These are phyloP conservation scores for Halcyon smyrnensis DNA, from an alignment of 2,797 vertebrate species.

Conservation along the genomic window DNA sequence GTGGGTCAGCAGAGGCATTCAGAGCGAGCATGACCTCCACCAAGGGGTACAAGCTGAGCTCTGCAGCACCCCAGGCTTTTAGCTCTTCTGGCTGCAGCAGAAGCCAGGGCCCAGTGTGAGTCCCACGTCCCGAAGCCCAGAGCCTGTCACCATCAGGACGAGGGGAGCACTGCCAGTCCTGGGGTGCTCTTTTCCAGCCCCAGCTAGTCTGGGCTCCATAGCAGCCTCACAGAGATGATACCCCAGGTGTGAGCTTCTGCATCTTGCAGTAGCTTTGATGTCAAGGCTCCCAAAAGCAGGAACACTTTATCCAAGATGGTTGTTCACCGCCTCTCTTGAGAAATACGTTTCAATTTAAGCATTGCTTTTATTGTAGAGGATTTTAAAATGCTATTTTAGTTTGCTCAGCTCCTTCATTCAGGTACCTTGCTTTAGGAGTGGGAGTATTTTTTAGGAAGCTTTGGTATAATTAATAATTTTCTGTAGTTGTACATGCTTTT, in stretches of 20 bases:
- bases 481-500: neutral
- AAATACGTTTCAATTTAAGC: neutral
- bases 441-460: neutral
- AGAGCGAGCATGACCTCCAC: accelerated
- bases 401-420: neutral
- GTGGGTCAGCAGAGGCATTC: neutral
- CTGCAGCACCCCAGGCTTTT: neutral
- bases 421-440: neutral
- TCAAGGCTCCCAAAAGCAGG: neutral
- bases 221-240: accelerated
- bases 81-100: neutral
- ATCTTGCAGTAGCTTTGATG: neutral
- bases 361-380: neutral
- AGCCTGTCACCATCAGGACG: neutral
- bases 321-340: neutral
- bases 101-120: neutral
- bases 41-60: accelerated
- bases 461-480: neutral
- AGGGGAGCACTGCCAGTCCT: accelerated
- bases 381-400: neutral
- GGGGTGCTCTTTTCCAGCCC: neutral
- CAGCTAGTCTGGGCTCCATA: accelerated
- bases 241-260: accelerated
- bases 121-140: accelerated
- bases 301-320: neutral